Evolutionary conservation across 1,140 invertebrate species (phyloP).

Genomic region (Drosophila watanabei): DNA sequence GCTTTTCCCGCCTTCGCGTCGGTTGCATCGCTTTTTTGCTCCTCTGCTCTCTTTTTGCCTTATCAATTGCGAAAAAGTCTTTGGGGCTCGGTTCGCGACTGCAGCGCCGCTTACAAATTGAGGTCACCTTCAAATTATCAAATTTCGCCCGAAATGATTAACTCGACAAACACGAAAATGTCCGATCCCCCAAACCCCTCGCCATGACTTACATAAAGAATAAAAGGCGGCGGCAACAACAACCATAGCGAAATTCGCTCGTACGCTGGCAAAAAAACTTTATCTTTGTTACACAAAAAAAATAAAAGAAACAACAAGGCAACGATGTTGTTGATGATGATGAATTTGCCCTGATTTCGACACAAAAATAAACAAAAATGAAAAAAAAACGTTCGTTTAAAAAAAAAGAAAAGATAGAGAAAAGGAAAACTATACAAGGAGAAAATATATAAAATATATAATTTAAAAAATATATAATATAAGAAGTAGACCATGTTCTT

Average conservation of each 20-base stretch:
- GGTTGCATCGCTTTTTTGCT: slow-evolving; percentile 17
- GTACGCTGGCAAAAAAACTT: slow-evolving; percentile 66
- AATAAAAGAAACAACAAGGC: slow-evolving; percentile 62
- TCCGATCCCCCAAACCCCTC: slow-evolving; percentile 17
- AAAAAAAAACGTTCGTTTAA: slow-evolving; percentile 25
- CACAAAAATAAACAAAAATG: slow-evolving; percentile 78
- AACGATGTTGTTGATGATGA: slow-evolving; percentile 81
- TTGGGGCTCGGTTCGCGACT: slow-evolving; percentile 45
- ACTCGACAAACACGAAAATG: slow-evolving; percentile 74
- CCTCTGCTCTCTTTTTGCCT: slow-evolving; percentile 29
- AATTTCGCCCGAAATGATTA: slow-evolving; percentile 83
- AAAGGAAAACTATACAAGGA: slow-evolving; percentile 35
- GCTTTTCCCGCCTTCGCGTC: slow-evolving; percentile 7
- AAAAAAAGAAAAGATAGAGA: slow-evolving; percentile 14
- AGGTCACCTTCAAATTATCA: slow-evolving; percentile 83
- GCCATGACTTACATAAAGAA: slow-evolving; percentile 73
- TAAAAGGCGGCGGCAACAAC: slow-evolving; percentile 58
- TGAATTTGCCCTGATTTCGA: slow-evolving; percentile 84
- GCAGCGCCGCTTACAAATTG: slow-evolving; percentile 61
- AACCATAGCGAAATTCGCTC: slow-evolving; percentile 58
- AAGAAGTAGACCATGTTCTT: too few species aligned
- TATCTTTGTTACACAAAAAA: slow-evolving; percentile 78
- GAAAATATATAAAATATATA: not conserved
- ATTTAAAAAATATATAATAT: not conserved
- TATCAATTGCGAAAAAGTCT: slow-evolving; percentile 69